These are phyloP conservation scores for Cephus pulcher DNA, from an alignment of 2,888 invertebrate species.

Conservation along the genomic window DNA sequence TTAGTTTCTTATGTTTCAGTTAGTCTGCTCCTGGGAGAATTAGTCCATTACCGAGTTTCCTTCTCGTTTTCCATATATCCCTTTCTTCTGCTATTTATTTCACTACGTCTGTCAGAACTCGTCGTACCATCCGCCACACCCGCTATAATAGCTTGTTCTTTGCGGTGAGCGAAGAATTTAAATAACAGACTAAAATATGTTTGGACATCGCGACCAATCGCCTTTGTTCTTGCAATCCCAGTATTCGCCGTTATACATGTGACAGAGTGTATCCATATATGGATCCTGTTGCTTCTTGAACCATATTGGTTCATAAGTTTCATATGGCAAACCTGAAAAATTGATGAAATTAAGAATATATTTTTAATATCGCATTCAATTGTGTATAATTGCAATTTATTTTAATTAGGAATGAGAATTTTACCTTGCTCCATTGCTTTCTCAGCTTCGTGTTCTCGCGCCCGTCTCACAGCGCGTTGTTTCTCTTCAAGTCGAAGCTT, in stretches of 20 bases:
- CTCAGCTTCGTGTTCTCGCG: constrained; percentile 85
- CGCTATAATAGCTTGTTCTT: not conserved
- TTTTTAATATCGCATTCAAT: constrained; percentile 31
- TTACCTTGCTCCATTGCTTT: constrained; percentile 72
- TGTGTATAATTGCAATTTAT: constrained; percentile 3
- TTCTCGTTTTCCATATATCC: not conserved
- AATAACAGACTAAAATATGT: constrained; percentile 78
- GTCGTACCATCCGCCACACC: not conserved
- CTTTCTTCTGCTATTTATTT: not conserved
- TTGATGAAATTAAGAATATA: not conserved
- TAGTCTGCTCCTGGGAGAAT: not conserved
- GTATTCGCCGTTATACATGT: constrained; percentile 89
- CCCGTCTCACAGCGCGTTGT: constrained; percentile 84
- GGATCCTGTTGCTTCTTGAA: constrained; percentile 86
- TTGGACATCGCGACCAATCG: constrained; percentile 92
- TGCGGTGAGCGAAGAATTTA: constrained; percentile 14
- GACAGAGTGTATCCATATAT: constrained; percentile 76
- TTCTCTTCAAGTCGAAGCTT: constrained; percentile 94
- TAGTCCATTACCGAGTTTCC: not conserved
- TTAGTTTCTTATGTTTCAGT: not conserved
- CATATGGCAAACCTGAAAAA: constrained; percentile 73
- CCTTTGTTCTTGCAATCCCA: constrained; percentile 91
- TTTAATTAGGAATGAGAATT: not conserved
- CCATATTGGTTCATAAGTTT: constrained; percentile 87
- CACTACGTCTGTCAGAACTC: not conserved